Percentiles rank a stretch among this genome's conserved stretches.
phyloP scores from a whole-genome alignment of 2,797 vertebrate species.

The Trichosurus vulpecula region DNA sequence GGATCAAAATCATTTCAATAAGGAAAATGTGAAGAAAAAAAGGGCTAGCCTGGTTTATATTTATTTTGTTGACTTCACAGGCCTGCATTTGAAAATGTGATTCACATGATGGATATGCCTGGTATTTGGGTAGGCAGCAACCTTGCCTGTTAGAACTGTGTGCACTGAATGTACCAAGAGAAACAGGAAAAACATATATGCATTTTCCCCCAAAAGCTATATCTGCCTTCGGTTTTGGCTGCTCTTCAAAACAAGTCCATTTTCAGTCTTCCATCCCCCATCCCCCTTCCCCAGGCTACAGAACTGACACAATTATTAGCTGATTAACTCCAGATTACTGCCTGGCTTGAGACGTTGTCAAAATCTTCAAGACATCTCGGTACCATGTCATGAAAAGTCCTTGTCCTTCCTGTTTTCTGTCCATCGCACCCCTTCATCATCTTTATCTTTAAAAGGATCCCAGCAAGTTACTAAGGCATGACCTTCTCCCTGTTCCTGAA shows the following conservation, averaged over 20 bases:
- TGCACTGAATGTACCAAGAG: not conserved
- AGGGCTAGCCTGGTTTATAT: not conserved
- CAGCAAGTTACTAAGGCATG: slow-evolving; percentile 50
- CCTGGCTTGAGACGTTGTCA: not conserved
- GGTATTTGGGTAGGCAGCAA: not conserved
- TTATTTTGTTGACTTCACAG: not conserved
- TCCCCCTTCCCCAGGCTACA: not conserved
- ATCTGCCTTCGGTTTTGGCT: slow-evolving; percentile 30
- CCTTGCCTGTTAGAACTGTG: not conserved
- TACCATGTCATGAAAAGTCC: not conserved
- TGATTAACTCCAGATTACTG: slow-evolving; percentile 24
- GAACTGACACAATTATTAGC: not conserved
- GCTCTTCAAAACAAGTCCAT: slow-evolving; percentile 22
- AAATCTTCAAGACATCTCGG: slow-evolving; percentile 30
- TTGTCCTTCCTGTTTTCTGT: slow-evolving; percentile 20
- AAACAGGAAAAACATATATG: not conserved
- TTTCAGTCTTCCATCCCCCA: not conserved
- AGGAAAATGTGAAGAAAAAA: slow-evolving; percentile 10
- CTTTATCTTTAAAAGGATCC: slow-evolving; percentile 70
- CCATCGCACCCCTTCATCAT: not conserved
- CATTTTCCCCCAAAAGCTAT: not conserved
- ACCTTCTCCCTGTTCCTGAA: slow-evolving; percentile 42
- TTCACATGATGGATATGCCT: not conserved
- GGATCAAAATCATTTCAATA: slow-evolving; percentile 41
- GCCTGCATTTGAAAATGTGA: slow-evolving; percentile 18